phyloP scores from a whole-genome alignment of 2,888 invertebrate species.

The Bellardia bayeri region DNA sequence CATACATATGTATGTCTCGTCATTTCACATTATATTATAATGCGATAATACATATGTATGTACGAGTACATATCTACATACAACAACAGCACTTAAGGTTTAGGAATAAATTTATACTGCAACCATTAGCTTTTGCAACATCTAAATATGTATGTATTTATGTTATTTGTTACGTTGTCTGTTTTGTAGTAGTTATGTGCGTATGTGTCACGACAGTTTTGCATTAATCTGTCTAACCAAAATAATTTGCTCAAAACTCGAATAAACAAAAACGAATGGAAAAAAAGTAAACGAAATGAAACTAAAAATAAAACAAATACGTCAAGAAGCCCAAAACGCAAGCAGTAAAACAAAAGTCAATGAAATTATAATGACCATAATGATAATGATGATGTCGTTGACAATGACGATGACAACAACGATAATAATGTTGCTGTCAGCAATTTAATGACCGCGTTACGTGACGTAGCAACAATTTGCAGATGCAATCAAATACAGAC shows the following conservation, averaged over 20 bases:
- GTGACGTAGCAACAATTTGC: conserved; percentile 65
- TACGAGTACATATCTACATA: conserved; percentile 15
- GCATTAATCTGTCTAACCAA: conserved; percentile 4
- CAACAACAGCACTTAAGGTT: conserved; percentile 25
- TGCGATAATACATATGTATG: no score
- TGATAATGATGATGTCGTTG: conserved; percentile 38
- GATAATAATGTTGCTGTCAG: conserved; percentile 72
- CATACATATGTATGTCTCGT: conserved; percentile 33
- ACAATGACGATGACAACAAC: conserved; percentile 60
- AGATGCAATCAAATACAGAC: conserved; percentile 56
- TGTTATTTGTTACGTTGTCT: background rate
- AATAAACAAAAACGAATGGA: conserved; percentile 14
- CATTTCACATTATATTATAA: conserved; percentile 9
- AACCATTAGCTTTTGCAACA: conserved; percentile 21
- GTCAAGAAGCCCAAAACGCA: conserved; percentile 27
- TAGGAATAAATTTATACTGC: conserved; percentile 31
- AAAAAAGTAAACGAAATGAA: background rate
- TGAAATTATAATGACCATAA: conserved; percentile 63
- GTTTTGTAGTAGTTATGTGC: background rate
- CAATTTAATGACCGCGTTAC: conserved; percentile 75
- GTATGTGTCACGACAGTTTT: conserved; percentile 17
- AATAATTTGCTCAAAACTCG: conserved; percentile 46
- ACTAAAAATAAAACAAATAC: background rate
- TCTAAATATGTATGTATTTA: background rate
- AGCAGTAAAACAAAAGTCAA: conserved; percentile 44